Evolutionary conservation across 1,140 invertebrate genomes (phyloP).

Genomic region (Nasonia longicornis): DNA sequence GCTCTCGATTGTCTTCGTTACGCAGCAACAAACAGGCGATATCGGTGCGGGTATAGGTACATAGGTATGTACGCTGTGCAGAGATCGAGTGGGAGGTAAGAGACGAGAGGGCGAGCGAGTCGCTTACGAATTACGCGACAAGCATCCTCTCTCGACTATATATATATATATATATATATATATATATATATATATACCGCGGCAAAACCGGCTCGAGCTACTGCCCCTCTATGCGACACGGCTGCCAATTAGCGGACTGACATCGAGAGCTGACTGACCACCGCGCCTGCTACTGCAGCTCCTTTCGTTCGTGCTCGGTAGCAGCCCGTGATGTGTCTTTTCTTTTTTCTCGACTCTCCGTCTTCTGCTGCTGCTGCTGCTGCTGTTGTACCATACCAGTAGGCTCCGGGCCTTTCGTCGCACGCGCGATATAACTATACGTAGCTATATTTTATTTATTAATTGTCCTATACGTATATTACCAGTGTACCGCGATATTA

Average conservation of each 20-base stretch:
- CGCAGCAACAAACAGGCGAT: no score
- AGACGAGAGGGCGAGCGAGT: slow-evolving; percentile 41
- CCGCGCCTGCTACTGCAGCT: slow-evolving; percentile 13
- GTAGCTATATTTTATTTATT: no score
- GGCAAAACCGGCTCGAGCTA: slow-evolving; percentile 64
- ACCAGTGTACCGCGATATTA: no score
- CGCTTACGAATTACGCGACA: slow-evolving; percentile 68
- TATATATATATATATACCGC: no score
- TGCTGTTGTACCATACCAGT: no score
- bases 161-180: neutral
- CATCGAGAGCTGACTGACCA: slow-evolving; percentile 66
- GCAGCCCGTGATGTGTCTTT: neutral
- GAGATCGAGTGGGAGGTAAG: neutral
- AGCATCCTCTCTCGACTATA: slow-evolving; percentile 47
- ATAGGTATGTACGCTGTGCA: neutral
- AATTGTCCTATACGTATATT: no score
- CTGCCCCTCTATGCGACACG: slow-evolving; percentile 62
- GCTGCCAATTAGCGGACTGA: slow-evolving; percentile 68
- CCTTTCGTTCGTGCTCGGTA: slow-evolving; percentile 29
- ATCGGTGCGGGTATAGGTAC: no score
- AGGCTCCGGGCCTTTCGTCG: neutral
- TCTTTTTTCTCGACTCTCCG: slow-evolving; percentile 8
- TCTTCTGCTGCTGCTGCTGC: neutral
- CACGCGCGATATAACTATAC: no score
- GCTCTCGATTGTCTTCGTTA: no score